Evolutionary conservation across 2,113 vertebrate genomes (phyloP), one percentile per base, ranked within the genome.

Genomic region (Willisornis vidua): DNA sequence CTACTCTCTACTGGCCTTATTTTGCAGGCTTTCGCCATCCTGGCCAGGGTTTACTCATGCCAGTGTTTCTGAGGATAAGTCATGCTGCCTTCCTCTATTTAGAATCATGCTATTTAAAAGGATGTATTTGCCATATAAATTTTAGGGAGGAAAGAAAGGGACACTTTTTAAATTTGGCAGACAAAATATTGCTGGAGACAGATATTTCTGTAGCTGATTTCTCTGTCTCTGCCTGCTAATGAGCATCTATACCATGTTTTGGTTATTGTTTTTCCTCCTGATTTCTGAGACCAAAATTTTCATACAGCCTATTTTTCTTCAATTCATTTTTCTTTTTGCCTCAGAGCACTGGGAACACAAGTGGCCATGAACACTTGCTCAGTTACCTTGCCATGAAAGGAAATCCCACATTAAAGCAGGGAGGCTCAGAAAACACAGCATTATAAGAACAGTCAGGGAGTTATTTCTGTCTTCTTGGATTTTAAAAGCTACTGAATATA

Each of bases 401-500:
- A 81, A 89, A 88, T n/a, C n/a, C 65, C 5, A 8, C 39, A 52
- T 86, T 71, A 84, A 80, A 81, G 49, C 25, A 78, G 59, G 29
- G 29, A 86, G 62, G 48, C 62, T 78, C 65, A 66, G 76, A 84
- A 89, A 74, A 76, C 35, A 57, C 24, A 26, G 49, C 1, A 6
- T 45, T 86, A 14, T 54, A 89, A 67, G 35, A 91, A 61, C 23
- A 90, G 61, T 14, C 43, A 70, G 61, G 66, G 84, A 93, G 76
- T 88, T 92, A 78, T 84, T 93, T 93, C 73, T 85, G 23, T 68
- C 45, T 67, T 87, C 73, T 91, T 35, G 65, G 46, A 72, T 73
- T 92, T 82, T 90, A 92, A 96, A 97, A 97, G 92, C 88, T 96
- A 92, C 83, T 94, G 93, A 95, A 81, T 66, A 85, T 93, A 96